phyloP scores from a whole-genome alignment of 1,140 invertebrate species.

The Hestina assimilis region DNA sequence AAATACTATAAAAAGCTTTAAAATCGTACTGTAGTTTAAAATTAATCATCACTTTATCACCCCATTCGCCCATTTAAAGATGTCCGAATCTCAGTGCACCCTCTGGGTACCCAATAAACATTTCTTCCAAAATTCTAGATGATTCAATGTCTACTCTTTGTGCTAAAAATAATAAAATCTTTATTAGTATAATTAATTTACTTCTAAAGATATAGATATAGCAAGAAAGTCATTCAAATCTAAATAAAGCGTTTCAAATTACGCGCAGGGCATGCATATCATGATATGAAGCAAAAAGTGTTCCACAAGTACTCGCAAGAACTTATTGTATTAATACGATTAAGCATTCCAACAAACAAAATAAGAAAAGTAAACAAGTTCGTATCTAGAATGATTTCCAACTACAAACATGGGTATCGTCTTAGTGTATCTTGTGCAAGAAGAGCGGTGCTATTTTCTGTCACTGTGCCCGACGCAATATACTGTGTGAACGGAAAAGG shows the following conservation, averaged over 20 bases:
- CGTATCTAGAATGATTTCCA: slow-evolving; percentile 18
- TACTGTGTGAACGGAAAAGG: slow-evolving; percentile 14
- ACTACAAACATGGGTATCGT: slow-evolving; percentile 16
- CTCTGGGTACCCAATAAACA: no score
- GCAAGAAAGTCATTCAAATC: neutral
- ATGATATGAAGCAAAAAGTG: slow-evolving; percentile 15
- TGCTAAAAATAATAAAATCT: no score
- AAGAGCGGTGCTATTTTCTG: slow-evolving; percentile 21
- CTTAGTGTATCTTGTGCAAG: slow-evolving; percentile 13
- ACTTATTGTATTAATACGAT: slow-evolving; percentile 33
- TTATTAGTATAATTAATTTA: no score
- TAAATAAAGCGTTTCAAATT: neutral
- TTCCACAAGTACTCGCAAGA: neutral
- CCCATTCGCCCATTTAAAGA: no score
- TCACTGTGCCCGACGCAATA: slow-evolving; percentile 10
- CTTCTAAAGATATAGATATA: neutral
- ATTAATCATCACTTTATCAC: no score
- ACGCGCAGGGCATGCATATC: neutral
- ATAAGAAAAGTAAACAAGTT: slow-evolving; percentile 18
- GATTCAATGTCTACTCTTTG: no score
- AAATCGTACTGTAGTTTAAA: no score
- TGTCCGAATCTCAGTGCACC: no score
- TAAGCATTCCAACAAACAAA: slow-evolving; percentile 26
- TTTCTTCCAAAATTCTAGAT: no score
- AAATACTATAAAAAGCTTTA: no score